Base-by-base conservation (phyloP, 2,888 invertebrate species). In the Pyrocoelia pectoralis region DNA sequence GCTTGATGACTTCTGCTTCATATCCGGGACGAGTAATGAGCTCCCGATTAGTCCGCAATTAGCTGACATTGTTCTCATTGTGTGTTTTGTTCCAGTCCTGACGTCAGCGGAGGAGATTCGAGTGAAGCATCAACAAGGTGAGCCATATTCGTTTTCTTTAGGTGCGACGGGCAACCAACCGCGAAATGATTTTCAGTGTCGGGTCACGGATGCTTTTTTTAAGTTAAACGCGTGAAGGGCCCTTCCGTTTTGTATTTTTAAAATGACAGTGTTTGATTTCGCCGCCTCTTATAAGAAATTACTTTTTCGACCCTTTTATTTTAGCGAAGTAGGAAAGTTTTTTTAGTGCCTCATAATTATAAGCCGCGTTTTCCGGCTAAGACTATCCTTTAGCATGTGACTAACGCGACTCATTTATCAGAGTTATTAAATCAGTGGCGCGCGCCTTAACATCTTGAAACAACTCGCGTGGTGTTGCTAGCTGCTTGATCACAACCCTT, bases 11-110 rank as follows among this genome's bases (percentile, higher is more conserved):
- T 65, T 29, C 51, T 59, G 58, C 19, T 59, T 66, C 46, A 66
- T 66, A 63, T 63, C 63, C 60, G 63, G 60, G 56, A 55, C 40
- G 24, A 19, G 60, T 67, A 69, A 68, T 69, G 66, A 66, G 65
- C 64, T 58, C 66, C 64, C 68, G 70, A 70, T 73, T 72, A 72
- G 66, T 70, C 53, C 61, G 48, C 68, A 70, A 72, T 72, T 74
- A 72, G 71, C 70, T 60, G 56, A 69, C 68, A 71, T 73, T 73
- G 69, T 72, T 65, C 69, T 74, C 61, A 74, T 73, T 70, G 70
- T 70, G 68, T 71, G 56, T 73, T 70, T 75, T 76, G 72, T 77
- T 77, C 54, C 74, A 77, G 77, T 65, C 76, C 73, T 71, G 76
- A 76, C 73, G 75, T 73, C 72, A 72, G 65, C 67, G 70, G 67